phyloP scores from a whole-genome alignment of 2,113 vertebrate genomes.

The Rhynchopsitta pachyrhyncha region DNA sequence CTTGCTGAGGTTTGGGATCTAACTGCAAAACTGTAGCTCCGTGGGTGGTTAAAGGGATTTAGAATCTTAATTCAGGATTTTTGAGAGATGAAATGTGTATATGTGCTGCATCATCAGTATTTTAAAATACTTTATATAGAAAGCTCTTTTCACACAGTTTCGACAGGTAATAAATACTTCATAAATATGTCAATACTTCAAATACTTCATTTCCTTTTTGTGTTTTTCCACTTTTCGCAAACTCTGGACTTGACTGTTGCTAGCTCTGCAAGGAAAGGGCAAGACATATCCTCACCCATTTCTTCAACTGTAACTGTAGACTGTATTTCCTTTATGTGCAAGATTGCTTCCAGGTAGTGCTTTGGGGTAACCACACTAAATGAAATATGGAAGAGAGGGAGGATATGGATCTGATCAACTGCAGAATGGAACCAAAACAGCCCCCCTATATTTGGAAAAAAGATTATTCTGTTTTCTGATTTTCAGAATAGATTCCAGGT shows the following conservation, averaged over 20 bases:
- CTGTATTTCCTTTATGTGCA: not conserved
- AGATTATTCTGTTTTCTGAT: not conserved
- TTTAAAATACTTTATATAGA: not conserved
- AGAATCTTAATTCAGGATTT: not conserved
- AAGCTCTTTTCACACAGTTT: not conserved
- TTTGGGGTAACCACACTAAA: not conserved
- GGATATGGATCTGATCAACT: not conserved
- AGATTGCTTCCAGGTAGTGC: not conserved
- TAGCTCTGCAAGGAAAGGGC: not conserved
- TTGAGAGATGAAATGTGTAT: not conserved
- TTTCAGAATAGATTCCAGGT: not conserved
- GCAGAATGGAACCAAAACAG: not conserved
- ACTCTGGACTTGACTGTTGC: not conserved
- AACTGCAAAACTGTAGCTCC: not conserved
- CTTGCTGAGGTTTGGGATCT: not conserved
- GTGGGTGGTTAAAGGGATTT: not conserved
- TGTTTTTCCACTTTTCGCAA: not conserved
- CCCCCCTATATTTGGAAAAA: not conserved
- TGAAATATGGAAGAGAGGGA: not conserved
- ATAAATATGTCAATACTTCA: not conserved
- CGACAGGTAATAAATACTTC: not conserved
- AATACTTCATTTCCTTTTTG: slow-evolving; percentile 1
- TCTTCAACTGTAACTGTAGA: not conserved
- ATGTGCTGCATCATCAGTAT: not conserved
- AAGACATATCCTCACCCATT: not conserved